Percentiles rank a stretch among this genome's conserved stretches.
Evolutionary conservation across 92 coral and sea anemone species (phyloP).

Genomic region (Actinernus sp.): DNA sequence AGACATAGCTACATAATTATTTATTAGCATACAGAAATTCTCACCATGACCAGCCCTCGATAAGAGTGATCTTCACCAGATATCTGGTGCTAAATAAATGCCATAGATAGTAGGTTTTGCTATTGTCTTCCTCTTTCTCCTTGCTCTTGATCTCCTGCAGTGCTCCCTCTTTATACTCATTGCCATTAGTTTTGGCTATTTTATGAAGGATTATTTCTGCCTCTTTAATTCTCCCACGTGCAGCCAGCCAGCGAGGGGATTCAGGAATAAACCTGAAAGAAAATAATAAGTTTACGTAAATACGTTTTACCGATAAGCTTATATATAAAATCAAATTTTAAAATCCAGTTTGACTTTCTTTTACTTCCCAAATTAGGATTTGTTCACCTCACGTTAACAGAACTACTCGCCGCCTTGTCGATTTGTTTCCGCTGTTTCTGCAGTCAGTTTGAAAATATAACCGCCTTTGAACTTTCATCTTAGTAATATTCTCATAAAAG

Average conservation of each 20-base stretch:
- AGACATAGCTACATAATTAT: too few relatives aligned
- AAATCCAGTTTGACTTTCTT: too few relatives aligned
- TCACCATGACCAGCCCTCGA: conserved; percentile 97
- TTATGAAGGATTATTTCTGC: conserved; percentile 75
- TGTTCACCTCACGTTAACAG: too few relatives aligned
- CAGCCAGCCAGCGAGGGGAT: conserved; percentile 98
- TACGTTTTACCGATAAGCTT: too few relatives aligned
- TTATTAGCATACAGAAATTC: conserved; percentile 3
- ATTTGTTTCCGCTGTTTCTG: too few relatives aligned
- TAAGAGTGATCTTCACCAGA: conserved; percentile 82
- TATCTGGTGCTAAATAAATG: conserved; percentile 89
- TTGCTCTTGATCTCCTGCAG: conserved; percentile 44
- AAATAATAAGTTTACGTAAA: too few relatives aligned
- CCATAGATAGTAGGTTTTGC: conserved; percentile 88
- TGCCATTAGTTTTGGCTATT: conserved; percentile 72
- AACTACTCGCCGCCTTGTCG: too few relatives aligned
- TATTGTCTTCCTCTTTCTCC: conserved; percentile 29
- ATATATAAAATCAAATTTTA: too few relatives aligned
- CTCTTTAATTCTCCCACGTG: conserved; percentile 89
- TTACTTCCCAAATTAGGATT: too few relatives aligned
- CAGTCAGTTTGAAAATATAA: too few relatives aligned
- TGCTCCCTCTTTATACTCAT: conserved; percentile 64
- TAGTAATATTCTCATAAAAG: too few relatives aligned
- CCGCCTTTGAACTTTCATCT: too few relatives aligned
- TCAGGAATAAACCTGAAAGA: conserved; percentile 81